A percentile compares a stretch with the other conserved stretches of the same genome.
Conservation (phyloP, 2,113 vertebrate species). For the human (Homo sapiens) region GRCh38 chrX:21581501-21582000, state of each 20-base stretch:
- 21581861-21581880: conserved; percentile 53
- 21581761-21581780: not conserved
- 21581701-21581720: not conserved
- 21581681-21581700: not conserved
- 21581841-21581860: conserved; percentile 36
- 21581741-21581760: not conserved
- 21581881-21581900: conserved; percentile 48
- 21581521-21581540: not conserved
- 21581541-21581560: not conserved
- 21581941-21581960: conserved; percentile 50
- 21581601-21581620: not conserved
- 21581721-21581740: not conserved
- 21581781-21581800: conserved; percentile 11
- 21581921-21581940: conserved; percentile 42
- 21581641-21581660: not conserved
- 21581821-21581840: conserved; percentile 7
- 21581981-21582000: conserved; percentile 52
- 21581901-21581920: conserved; percentile 42
- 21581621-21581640: conserved; percentile 26
- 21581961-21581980: conserved; percentile 36
- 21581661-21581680: not conserved
- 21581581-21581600: not conserved
- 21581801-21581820: conserved; percentile 36
- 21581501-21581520: not conserved
- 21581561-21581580: not conserved